Percentiles rank a stretch among this genome's conserved stretches.
Conservation (phyloP, 2,797 vertebrate genomes). For the Spea hammondii region DNA sequence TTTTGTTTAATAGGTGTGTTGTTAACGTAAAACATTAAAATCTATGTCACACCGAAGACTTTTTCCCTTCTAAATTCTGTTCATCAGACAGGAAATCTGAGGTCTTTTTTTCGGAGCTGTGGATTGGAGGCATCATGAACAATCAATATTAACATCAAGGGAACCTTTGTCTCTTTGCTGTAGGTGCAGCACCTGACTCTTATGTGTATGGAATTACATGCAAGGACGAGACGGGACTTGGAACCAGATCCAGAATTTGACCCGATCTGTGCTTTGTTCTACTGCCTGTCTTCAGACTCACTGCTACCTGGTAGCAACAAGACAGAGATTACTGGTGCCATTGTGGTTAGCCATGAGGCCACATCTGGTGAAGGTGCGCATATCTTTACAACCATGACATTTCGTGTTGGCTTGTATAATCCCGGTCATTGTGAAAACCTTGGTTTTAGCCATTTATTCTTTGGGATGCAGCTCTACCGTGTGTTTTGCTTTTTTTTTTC, state of each 20-base stretch:
- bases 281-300: constrained; percentile 87
- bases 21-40: too few species aligned
- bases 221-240: constrained; percentile 88
- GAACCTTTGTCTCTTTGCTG: constrained; percentile 50
- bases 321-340: constrained; percentile 80
- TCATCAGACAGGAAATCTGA: neutral
- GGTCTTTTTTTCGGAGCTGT: neutral
- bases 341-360: constrained; percentile 83
- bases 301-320: constrained; percentile 69
- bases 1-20: too few species aligned
- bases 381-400: neutral
- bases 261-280: constrained; percentile 97
- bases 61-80: too few species aligned
- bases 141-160: constrained; percentile 28
- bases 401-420: neutral
- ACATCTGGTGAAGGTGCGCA: constrained; percentile 18
- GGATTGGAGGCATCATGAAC: neutral
- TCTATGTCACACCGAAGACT: too few species aligned
- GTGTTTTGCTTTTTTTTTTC: too few species aligned
- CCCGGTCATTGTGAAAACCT: neutral
- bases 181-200: constrained; percentile 91
- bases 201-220: constrained; percentile 94
- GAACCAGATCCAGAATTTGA: constrained; percentile 97
- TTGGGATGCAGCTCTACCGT: too few species aligned
- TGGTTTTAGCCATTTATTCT: too few species aligned